Base-by-base conservation (phyloP, 1,140 invertebrate species). In the Danaus melanippus region DNA sequence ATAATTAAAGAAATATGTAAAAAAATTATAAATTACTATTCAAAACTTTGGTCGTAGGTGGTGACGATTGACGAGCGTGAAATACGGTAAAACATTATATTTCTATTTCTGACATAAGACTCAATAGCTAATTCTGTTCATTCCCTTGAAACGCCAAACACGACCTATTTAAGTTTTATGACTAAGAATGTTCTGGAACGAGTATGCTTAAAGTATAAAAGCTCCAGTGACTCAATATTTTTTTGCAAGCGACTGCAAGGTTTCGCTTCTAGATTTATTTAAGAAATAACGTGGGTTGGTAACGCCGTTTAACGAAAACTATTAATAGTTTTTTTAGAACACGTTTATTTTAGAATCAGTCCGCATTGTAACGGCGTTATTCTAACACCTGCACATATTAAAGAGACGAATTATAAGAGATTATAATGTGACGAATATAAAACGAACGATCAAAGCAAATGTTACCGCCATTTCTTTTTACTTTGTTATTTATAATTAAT, bases 101-200 rank as follows among this genome's bases (percentile, higher is more conserved):
- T 56, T 67, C 66, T 82, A 80, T 84, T 82, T 77, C 58, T 52
- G 69, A 69, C 67, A 50, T 51, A 57, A 72, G 61, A 79, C 67
- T 84, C 79, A 84, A 53, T 46, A 53, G 62, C 66, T 84, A 84
- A 80, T 82, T 63, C 60, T 58, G 74, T 67, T 50, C 64, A 61
- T 66, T 69, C 66, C 76, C 79, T 84, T 84, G 81, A 84, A 84
- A 75, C 66, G 69, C 65, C 68, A 77, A 77, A 69, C 73, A 73
- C 69, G 66, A 73, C 67, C 71, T 74, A 74, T 73, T 75, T 76
- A 68, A 67, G 68, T 72, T 70, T 74, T 65, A 66, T 75, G 70
- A 71, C 66, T 70, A 69, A 50, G 68, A 79, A 72, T 51, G 40
- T 77, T 79, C 74, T 74, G 61, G 71, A 69, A 56, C 58, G 57